These are phyloP conservation scores for Pheosia gnoma DNA, from an alignment of 2,888 invertebrate genomes.

Conservation along the genomic window DNA sequence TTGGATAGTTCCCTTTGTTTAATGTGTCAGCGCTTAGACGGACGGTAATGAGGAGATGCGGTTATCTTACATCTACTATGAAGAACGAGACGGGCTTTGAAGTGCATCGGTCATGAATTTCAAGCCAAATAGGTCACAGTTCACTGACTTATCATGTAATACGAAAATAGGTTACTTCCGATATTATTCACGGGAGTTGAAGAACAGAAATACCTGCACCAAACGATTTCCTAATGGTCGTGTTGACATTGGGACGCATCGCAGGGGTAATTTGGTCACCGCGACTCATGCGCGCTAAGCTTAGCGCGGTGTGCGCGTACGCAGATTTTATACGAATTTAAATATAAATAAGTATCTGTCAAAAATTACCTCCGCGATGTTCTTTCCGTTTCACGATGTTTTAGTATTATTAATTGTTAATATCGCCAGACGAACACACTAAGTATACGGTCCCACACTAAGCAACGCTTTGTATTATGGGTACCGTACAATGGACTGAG, in stretches of 20 bases:
- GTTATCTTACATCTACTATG: slow-evolving; percentile 42
- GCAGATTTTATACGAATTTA: background rate
- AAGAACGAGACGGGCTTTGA: slow-evolving; percentile 20
- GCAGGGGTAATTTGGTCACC: slow-evolving; percentile 17
- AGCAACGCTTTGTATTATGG: too few species aligned
- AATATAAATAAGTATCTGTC: background rate
- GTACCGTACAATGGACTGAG: too few species aligned
- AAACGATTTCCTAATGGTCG: slow-evolving; percentile 10
- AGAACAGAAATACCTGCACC: slow-evolving; percentile 5
- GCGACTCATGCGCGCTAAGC: slow-evolving; percentile 14
- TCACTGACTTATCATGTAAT: slow-evolving; percentile 26
- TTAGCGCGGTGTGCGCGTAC: slow-evolving; percentile 5
- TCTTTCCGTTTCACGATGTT: too few species aligned
- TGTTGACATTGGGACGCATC: slow-evolving; percentile 28
- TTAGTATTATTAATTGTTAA: too few species aligned
- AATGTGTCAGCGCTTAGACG: slow-evolving; percentile 31
- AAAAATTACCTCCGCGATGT: too few species aligned
- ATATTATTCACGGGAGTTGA: background rate
- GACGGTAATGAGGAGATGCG: slow-evolving; percentile 33
- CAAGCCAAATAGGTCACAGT: slow-evolving; percentile 34
- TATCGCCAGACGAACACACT: too few species aligned
- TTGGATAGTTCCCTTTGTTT: slow-evolving; percentile 51
- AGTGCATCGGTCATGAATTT: slow-evolving; percentile 24
- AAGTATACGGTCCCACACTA: too few species aligned
- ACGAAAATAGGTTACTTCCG: slow-evolving; percentile 6